phyloP scores from a whole-genome alignment of 2,797 vertebrate genomes.

The Bucorvus abyssinicus region DNA sequence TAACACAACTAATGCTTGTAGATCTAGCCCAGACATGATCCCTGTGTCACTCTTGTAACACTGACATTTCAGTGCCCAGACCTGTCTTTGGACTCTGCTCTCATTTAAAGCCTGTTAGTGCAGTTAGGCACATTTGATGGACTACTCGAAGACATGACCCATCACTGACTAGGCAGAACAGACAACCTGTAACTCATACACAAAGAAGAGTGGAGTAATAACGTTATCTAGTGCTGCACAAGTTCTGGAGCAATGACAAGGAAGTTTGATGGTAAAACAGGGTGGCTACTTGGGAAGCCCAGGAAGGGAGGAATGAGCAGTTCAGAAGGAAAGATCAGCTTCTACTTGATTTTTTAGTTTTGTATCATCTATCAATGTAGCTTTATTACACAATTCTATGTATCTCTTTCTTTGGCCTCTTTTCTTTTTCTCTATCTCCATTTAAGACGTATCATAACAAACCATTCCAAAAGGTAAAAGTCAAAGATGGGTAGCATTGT shows the following conservation, averaged over 20 bases:
- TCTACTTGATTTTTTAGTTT: neutral
- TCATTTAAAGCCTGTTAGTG: neutral
- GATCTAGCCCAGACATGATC: neutral
- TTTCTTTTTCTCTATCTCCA: neutral
- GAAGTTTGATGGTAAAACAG: neutral
- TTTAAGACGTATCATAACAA: neutral
- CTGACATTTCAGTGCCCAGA: neutral
- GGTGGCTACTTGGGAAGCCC: neutral
- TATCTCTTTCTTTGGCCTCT: neutral
- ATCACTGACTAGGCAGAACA: neutral
- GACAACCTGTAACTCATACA: neutral
- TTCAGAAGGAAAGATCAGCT: neutral
- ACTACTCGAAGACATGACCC: neutral
- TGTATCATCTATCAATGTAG: neutral
- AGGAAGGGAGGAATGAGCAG: neutral
- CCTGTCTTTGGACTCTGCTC: neutral
- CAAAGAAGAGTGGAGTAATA: neutral
- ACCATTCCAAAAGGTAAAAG: neutral
- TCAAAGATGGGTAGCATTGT: neutral
- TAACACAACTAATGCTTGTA: neutral
- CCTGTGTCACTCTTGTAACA: neutral
- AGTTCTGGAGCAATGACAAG: neutral
- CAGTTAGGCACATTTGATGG: neutral
- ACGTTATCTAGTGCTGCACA: neutral
- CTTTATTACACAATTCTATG: neutral